Base-by-base conservation (phyloP, 2,797 vertebrate genomes). In the Coregonus sp. region DNA sequence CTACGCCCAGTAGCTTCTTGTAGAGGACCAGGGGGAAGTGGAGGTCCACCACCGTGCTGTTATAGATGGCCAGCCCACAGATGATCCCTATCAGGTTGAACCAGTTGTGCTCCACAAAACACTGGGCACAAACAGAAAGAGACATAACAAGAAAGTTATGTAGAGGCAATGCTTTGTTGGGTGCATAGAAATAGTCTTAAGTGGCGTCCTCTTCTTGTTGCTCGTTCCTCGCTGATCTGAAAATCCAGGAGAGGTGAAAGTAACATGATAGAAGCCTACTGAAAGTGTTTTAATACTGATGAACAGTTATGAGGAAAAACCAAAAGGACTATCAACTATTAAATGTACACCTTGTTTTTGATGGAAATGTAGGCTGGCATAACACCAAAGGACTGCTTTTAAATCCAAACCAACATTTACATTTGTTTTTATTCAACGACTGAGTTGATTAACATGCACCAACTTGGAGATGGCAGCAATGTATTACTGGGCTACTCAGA, bases 101-200 rank as follows among this genome's bases (percentile, higher is more conserved):
- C 98, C 97, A 99, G 90, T 99, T 99, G 91, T 96, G 95, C 83
- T 99, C 98, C 80, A 99, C 97, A 92, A 99, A 99, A 93, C 97
- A 99, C 98, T 99, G 92, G n/a, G 86, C 31, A 79, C 15, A 84
- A 12, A 74, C 16, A 63, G 33, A n/a, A 65, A 52, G 25, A 12
- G 25, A 65, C 31, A 5, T n/a, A 25, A 9, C 29, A 15, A 25
- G 47, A 20, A 3, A 70, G 12, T 1, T 50, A 56, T 37, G 63
- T 70, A 69, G 3, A 40, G 2, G 7, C 37, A 33, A 18, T 29
- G 11, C 65, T 14, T 14, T 14, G 31, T 29, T 31, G 20, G 20
- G 2, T 66, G 40, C 20, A 66, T 25, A 33, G 5, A 4, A 18
- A 59, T 18, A 59, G 56, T 18, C n/a, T 20, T 18, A 59, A 59